Percentiles rank a stretch among this genome's conserved stretches.
Conservation (phyloP, 2,888 invertebrate species). For the Poecilobothrus nobilitatus region DNA sequence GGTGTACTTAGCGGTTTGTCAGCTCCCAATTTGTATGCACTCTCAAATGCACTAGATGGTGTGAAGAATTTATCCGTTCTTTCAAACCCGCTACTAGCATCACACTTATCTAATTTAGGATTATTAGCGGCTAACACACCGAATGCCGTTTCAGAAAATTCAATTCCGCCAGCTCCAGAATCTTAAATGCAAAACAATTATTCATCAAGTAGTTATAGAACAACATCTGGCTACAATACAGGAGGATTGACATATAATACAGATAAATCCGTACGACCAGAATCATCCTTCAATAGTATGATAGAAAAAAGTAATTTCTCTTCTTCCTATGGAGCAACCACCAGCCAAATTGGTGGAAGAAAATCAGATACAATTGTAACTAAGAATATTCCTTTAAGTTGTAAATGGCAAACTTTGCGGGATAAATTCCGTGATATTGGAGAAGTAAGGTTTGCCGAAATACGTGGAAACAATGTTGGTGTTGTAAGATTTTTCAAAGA, state of each 20-base stretch:
- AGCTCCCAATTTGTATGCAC: slow-evolving; percentile 50
- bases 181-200: slow-evolving; percentile 40
- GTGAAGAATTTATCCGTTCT: slow-evolving; percentile 43
- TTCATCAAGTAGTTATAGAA: slow-evolving; percentile 36
- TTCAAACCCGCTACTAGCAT: slow-evolving; percentile 39
- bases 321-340: slow-evolving; percentile 20
- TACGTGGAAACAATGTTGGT: slow-evolving; percentile 80
- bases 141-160: slow-evolving; percentile 39
- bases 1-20: slow-evolving; percentile 47
- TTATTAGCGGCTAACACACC: slow-evolving; percentile 35
- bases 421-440: slow-evolving; percentile 90
- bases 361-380: slow-evolving; percentile 58
- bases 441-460: slow-evolving; percentile 90
- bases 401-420: slow-evolving; percentile 86
- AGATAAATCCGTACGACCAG: slow-evolving; percentile 15
- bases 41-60: slow-evolving; percentile 50
- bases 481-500: slow-evolving; percentile 80
- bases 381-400: slow-evolving; percentile 74
- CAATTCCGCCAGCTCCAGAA: slow-evolving; percentile 32
- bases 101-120: slow-evolving; percentile 41
- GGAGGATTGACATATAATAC: slow-evolving; percentile 25
- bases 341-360: slow-evolving; percentile 29
- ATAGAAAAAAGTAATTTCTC: slow-evolving; percentile 22
- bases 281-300: slow-evolving; percentile 15
- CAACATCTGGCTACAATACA: slow-evolving; percentile 29